phyloP scores from a whole-genome alignment of 1,140 invertebrate species.

The Teleopsis dalmanni region DNA sequence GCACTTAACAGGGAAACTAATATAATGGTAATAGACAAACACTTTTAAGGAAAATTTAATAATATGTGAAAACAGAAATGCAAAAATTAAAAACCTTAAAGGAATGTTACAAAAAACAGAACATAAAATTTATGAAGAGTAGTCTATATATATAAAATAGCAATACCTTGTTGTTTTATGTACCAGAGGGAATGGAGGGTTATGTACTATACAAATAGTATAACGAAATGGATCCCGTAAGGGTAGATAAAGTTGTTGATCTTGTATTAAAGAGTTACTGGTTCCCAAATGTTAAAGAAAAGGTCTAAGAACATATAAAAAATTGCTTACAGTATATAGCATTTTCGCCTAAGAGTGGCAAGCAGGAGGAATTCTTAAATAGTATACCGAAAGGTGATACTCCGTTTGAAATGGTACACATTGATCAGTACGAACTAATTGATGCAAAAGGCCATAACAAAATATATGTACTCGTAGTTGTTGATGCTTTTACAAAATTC shows the following conservation, averaged over 20 bases:
- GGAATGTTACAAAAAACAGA: too few relatives aligned
- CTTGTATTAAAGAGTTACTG: constrained; percentile 37
- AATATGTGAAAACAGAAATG: constrained; percentile 5
- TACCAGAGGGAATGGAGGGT: constrained; percentile 25
- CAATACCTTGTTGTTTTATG: constrained; percentile 20
- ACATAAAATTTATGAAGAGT: constrained; percentile 21
- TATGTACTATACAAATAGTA: constrained; percentile 32
- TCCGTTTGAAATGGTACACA: too few relatives aligned
- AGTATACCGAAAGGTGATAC: constrained; percentile 10
- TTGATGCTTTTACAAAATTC: constrained; percentile 1
- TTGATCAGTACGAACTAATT: too few relatives aligned
- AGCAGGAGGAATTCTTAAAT: constrained; percentile 37
- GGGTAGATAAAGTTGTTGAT: constrained; percentile 36
- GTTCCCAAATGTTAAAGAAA: constrained; percentile 28
- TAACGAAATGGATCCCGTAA: constrained; percentile 36
- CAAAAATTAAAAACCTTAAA: background rate
- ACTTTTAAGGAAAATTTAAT: constrained; percentile 14
- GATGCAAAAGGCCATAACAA: constrained; percentile 26
- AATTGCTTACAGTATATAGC: constrained; percentile 1
- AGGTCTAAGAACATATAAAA: constrained; percentile 16
- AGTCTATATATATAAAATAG: constrained; percentile 22
- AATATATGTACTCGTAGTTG: constrained; percentile 23
- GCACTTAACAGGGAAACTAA: constrained; percentile 21
- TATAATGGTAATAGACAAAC: constrained; percentile 10
- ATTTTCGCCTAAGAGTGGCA: constrained; percentile 28